Evolutionary conservation across 2,797 vertebrate species (phyloP), one percentile per base, ranked within the genome.

Genomic region (Notolabrus celidotus): DNA sequence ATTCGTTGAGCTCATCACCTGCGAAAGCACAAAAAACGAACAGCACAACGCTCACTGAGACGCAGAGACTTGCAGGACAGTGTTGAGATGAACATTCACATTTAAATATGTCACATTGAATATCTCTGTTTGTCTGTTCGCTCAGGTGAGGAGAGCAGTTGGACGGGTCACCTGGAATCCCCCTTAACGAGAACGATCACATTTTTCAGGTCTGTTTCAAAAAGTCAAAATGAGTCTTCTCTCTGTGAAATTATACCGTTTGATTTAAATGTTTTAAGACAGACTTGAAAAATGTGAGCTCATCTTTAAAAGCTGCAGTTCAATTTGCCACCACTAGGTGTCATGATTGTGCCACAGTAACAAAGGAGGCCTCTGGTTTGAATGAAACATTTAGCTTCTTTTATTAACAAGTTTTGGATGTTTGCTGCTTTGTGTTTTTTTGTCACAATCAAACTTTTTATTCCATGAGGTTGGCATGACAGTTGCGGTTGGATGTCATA

Each of bases 1-100:
- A 0, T 99, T 99, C 33, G 97, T 98, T 71, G 97, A 99, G 92
- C 96, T 98, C 94, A 98, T 96, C 85, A 98, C 97, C 97, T 99
- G 92, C 34, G 63, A 2, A 3, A 1, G 57, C 7, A 65, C 46
- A 85, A 12, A 43, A 59, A n/a, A n/a, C n/a, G 20, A 49, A 75
- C 55, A 57, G 57, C 56, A 66, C 39, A 71, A 27, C 20, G 31
- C 49, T 86, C 59, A 80, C 42, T 60, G n/a, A n/a, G n/a, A n/a
- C n/a, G n/a, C n/a, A n/a, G n/a, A n/a, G n/a, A n/a, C n/a, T n/a
- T n/a, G n/a, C n/a, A n/a, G n/a, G n/a, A 42, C 43, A 75, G 34
- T 51, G 34, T 63, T 64, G 34, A 47, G 60, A 66, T 72, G 31
- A 60, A 57, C 16, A 39, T 46, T 77, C 39, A 67, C 43, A 67